Conservation (phyloP, 2,888 invertebrate genomes). For the Euclidia mi region DNA sequence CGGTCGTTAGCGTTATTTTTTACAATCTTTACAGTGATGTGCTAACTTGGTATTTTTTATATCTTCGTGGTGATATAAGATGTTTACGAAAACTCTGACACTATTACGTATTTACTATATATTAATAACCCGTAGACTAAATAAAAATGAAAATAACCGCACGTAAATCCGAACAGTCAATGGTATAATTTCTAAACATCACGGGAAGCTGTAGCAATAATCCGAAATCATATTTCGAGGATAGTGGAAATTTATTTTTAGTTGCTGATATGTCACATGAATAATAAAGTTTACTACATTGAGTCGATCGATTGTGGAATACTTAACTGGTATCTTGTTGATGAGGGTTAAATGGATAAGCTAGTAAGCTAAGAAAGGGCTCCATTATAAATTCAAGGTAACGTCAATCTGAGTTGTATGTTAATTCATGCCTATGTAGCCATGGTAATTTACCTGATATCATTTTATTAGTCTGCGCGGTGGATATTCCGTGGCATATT, state of each 20-base stretch:
- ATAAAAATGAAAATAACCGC: constrained; percentile 32
- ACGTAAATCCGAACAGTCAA: constrained; percentile 26
- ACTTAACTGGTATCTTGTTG: neutral
- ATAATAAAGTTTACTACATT: too few species aligned
- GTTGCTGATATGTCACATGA: too few species aligned
- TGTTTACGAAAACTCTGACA: constrained; percentile 30
- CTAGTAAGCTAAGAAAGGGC: neutral
- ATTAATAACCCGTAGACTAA: constrained; percentile 40
- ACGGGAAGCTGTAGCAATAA: constrained; percentile 11
- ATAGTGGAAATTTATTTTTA: neutral
- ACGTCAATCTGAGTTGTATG: neutral
- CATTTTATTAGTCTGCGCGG: too few species aligned
- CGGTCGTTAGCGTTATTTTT: too few species aligned
- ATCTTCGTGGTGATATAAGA: constrained; percentile 15
- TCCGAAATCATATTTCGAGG: neutral
- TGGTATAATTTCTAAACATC: constrained; percentile 20
- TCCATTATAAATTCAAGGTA: constrained; percentile 9
- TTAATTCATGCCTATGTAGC: neutral
- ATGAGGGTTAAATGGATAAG: constrained; percentile 3
- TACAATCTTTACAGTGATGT: neutral
- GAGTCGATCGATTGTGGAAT: neutral
- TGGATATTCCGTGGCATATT: too few species aligned
- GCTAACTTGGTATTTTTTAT: neutral
- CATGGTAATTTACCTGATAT: neutral
- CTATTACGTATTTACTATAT: constrained; percentile 15